Base-by-base conservation (phyloP, 2,888 invertebrate species). In the Metopia argyrocephala region DNA sequence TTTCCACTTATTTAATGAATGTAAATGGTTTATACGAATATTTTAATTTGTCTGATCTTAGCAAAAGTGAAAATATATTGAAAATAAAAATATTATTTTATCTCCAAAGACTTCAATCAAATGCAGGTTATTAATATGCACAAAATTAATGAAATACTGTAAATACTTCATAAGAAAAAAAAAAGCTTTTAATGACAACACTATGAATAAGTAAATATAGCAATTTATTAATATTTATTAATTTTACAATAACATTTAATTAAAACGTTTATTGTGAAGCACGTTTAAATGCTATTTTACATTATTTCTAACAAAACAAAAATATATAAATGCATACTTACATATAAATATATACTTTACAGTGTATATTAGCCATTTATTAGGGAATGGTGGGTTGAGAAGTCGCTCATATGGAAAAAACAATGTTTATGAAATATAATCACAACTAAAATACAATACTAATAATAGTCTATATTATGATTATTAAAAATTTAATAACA, bases 191-290 rank as follows among this genome's bases (percentile, higher is more conserved):
- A 23, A 73, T 6, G 23, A 12, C 52, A 48, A 28, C 7, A 1
- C 9, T 28, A 57, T 57, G 7, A 28, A 21, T 27, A 56, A 15
- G 7, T 59, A 31, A 75, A 46, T 68, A 28, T 7, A 66, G 27
- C 12, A 7, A 61, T 54, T 68, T 68, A 20, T 52, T 28, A 46
- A 5, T 65, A 57, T 59, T 65, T 65, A 50, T 38, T 20, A 23
- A 66, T 75, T 59, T 18, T 25, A n/a, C 50, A 54, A 54, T 2
- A 57, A 56, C 50, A 64, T 64, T 64, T 64, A 69, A 76, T 76
- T 48, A 70, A 76, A 76, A 57, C 31, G 31, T 61, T 62, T 62
- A 69, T 69, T 69, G n/a, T 62, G 25, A 46, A 25, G 18, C 70
- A 70, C 20, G 46, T n/a, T n/a, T n/a, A n/a, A n/a, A n/a, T n/a